These are phyloP conservation scores for Danio tinwini DNA, from an alignment of 2,797 vertebrate species.

Conservation along the genomic window DNA sequence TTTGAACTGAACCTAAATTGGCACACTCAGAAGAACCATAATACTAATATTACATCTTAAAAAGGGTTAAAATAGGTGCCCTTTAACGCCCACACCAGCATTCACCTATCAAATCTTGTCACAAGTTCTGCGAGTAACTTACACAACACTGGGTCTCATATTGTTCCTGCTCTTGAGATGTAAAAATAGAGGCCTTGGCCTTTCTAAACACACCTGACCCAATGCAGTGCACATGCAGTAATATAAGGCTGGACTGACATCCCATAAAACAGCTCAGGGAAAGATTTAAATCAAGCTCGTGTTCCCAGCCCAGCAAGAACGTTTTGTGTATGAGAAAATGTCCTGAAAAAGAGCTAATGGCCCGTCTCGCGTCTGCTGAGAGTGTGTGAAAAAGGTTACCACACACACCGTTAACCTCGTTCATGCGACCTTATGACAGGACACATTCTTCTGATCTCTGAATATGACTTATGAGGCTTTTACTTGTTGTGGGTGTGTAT, in stretches of 20 bases:
- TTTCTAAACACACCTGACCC: constrained; percentile 16
- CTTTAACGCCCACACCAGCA: too few relatives aligned
- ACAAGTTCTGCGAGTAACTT: too few relatives aligned
- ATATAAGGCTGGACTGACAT: constrained; percentile 25
- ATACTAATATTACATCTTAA: too few relatives aligned
- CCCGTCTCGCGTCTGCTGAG: constrained; percentile 34
- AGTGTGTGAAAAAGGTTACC: constrained; percentile 57
- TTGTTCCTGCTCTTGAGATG: background rate
- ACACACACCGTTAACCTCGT: constrained; percentile 54
- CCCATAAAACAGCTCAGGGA: constrained; percentile 25
- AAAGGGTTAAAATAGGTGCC: too few relatives aligned
- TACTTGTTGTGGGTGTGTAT: background rate
- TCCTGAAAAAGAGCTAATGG: constrained; percentile 46
- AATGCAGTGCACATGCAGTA: constrained; percentile 31
- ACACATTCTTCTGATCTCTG: constrained; percentile 67
- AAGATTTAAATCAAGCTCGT: constrained; percentile 29
- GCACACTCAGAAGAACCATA: too few relatives aligned
- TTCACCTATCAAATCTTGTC: too few relatives aligned
- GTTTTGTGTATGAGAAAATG: constrained; percentile 25
- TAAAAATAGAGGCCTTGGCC: background rate
- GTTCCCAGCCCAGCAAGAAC: constrained; percentile 22
- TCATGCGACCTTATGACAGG: constrained; percentile 59
- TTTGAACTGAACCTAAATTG: too few relatives aligned
- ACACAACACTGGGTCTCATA: background rate
- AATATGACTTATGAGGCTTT: constrained; percentile 63